Evolutionary conservation across 35 echinoderm and acorn worm species (phyloP).

Genomic region (Antedon bifida): DNA sequence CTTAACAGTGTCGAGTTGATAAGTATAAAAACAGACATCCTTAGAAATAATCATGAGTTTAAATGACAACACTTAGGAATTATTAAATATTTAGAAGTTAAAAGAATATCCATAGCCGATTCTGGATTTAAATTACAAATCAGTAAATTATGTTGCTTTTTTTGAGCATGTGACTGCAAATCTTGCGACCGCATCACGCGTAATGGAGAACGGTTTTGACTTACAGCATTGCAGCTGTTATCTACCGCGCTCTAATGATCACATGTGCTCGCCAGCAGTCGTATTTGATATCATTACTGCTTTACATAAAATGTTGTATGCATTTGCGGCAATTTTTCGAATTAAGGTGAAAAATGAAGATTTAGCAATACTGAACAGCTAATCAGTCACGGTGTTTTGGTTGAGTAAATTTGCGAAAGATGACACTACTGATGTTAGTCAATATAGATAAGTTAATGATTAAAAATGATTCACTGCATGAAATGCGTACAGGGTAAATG

Average conservation of each 20-base stretch:
- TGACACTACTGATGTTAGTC: background rate
- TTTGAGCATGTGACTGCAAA: background rate
- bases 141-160: background rate
- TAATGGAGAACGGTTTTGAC: background rate
- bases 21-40: background rate
- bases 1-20: too few species aligned
- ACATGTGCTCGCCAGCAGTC: background rate
- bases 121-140: background rate
- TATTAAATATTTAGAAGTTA: background rate
- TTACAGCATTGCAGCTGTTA: background rate
- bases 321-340: background rate
- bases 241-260: background rate
- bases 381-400: background rate
- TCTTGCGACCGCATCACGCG: background rate
- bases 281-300: background rate
- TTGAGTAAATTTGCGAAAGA: background rate
- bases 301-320: background rate
- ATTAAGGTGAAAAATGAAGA: background rate
- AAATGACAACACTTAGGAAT: background rate
- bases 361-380: background rate
- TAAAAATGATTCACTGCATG: too few species aligned
- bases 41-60: background rate
- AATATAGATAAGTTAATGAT: background rate
- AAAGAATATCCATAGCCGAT: background rate
- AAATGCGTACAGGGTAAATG: too few species aligned